phyloP scores from a whole-genome alignment of 1,140 invertebrate species.

The Bombus confusus region DNA sequence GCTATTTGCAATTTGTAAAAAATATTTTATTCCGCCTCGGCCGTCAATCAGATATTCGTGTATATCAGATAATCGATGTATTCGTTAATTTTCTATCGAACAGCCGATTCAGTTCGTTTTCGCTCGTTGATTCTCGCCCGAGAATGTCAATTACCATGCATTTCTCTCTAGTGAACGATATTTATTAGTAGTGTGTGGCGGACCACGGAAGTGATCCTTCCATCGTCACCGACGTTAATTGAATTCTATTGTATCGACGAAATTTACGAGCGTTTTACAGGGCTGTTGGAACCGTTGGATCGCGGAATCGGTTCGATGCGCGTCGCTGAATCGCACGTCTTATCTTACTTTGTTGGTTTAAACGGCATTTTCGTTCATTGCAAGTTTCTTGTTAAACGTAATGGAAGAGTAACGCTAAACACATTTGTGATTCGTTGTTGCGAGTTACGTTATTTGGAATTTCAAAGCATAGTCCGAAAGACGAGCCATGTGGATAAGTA shows the following conservation, averaged over 20 bases:
- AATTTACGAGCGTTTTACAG: constrained; percentile 23
- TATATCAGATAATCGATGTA: no score
- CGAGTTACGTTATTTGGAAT: no score
- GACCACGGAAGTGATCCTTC: not conserved
- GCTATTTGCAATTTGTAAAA: not conserved
- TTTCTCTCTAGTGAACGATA: not conserved
- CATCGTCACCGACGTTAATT: constrained; percentile 21
- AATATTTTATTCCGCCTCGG: not conserved
- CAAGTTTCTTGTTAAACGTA: not conserved
- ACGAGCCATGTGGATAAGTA: no score
- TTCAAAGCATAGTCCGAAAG: no score
- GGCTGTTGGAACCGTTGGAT: not conserved
- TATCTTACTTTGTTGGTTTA: not conserved
- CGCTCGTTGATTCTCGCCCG: not conserved
- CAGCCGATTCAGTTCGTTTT: not conserved
- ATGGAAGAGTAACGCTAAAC: no score
- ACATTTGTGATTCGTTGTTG: no score
- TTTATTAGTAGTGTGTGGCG: constrained; percentile 8
- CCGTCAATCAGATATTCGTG: not conserved
- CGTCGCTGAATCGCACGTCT: not conserved
- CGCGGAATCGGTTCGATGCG: not conserved
- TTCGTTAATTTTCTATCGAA: constrained; percentile 6
- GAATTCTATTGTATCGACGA: constrained; percentile 8
- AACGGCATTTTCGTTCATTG: not conserved
- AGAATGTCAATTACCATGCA: constrained; percentile 13